phyloP scores from a whole-genome alignment of 2,888 invertebrate species.

The Rhabditophanes sp. region DNA sequence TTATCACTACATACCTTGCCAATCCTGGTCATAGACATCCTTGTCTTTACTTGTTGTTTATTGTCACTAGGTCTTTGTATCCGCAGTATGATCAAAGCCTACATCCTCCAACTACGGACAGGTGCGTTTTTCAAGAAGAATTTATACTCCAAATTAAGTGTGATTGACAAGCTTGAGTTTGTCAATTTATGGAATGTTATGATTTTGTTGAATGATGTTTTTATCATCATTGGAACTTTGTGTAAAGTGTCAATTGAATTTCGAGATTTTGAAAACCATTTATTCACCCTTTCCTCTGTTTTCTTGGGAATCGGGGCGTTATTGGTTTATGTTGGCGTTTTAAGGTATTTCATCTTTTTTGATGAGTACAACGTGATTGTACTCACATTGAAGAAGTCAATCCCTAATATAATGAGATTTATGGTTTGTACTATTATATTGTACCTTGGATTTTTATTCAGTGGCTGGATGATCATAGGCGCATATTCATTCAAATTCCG shows the following conservation, averaged over 20 bases:
- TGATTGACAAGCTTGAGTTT: conserved; percentile 71
- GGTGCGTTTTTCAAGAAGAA: conserved; percentile 53
- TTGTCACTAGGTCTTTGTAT: conserved; percentile 70
- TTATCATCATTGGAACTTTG: conserved; percentile 80
- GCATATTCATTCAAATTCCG: conserved; percentile 48
- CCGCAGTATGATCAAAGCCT: conserved; percentile 74
- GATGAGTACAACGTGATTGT: conserved; percentile 93
- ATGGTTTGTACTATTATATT: conserved; percentile 77
- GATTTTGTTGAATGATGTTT: conserved; percentile 74
- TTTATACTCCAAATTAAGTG: conserved; percentile 58
- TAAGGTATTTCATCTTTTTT: conserved; percentile 90
- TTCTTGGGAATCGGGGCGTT: conserved; percentile 87
- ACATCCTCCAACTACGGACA: conserved; percentile 54
- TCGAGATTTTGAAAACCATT: conserved; percentile 54
- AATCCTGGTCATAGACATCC: conserved; percentile 57
- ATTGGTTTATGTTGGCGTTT: conserved; percentile 87
- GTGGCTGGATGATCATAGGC: conserved; percentile 93
- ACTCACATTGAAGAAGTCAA: conserved; percentile 76
- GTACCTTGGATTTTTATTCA: conserved; percentile 88
- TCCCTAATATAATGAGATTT: conserved; percentile 83
- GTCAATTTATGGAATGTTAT: conserved; percentile 90
- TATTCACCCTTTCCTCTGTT: conserved; percentile 85
- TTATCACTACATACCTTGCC: too few species aligned
- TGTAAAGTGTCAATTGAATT: conserved; percentile 85
- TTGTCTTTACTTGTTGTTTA: conserved; percentile 55